These are phyloP conservation scores for Liasis olivaceus DNA, from an alignment of 2,797 vertebrate species.

Conservation along the genomic window DNA sequence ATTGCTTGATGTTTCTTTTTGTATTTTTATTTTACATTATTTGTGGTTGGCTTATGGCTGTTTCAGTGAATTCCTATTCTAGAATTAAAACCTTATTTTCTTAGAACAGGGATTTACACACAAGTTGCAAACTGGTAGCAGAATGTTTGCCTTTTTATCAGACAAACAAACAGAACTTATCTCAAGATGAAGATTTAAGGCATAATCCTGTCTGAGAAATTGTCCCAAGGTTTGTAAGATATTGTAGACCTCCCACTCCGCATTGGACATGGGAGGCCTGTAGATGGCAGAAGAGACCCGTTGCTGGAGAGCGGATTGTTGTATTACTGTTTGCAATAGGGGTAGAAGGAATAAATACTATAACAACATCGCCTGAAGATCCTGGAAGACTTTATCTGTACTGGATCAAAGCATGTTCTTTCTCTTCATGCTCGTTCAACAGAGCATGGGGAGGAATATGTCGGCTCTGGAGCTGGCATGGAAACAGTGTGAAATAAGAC, in stretches of 20 bases:
- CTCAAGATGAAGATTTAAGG: neutral
- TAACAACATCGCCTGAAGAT: neutral
- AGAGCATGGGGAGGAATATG: neutral
- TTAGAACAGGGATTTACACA: neutral
- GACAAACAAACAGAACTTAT: neutral
- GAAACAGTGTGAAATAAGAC: neutral
- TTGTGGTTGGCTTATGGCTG: neutral
- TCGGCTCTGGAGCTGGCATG: neutral
- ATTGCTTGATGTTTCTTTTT: neutral
- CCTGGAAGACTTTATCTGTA: neutral
- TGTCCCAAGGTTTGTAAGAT: neutral
- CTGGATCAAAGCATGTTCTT: neutral
- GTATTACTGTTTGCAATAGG: neutral
- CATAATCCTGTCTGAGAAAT: neutral
- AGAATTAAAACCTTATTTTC: neutral
- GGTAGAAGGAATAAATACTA: neutral
- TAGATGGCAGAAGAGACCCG: neutral
- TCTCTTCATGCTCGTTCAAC: neutral
- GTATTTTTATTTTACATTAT: neutral
- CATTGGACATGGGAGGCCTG: neutral
- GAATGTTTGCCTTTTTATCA: neutral
- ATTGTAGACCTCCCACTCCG: neutral
- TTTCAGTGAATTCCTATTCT: neutral
- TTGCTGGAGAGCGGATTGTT: neutral
- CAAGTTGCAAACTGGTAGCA: neutral